These are phyloP conservation scores for Ivindomyrus marchei DNA, from an alignment of 2,113 vertebrate species.

Conservation along the genomic window DNA sequence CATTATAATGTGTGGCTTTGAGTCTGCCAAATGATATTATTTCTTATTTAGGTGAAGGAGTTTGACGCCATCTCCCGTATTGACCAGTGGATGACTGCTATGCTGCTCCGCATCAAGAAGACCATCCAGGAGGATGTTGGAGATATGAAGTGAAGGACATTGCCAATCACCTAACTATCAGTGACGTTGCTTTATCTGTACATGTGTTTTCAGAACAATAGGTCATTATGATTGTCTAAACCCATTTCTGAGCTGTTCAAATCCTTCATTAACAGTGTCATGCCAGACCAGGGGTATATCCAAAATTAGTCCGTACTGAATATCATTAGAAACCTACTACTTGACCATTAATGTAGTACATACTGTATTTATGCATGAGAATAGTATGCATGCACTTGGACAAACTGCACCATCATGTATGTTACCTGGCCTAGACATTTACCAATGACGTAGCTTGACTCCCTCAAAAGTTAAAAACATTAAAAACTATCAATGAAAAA, in stretches of 20 bases:
- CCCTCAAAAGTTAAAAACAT: not conserved
- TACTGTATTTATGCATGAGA: not conserved
- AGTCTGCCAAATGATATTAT: not conserved
- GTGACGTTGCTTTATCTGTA: not conserved
- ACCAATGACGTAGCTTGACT: not conserved
- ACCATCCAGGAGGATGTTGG: slow-evolving; percentile 85
- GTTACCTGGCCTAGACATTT: not conserved
- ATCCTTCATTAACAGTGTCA: not conserved
- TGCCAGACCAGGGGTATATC: not conserved
- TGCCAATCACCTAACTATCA: not conserved
- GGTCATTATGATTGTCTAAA: not conserved
- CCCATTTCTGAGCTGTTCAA: not conserved
- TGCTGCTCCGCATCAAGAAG: slow-evolving; percentile 93
- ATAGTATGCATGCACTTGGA: not conserved
- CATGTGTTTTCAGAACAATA: not conserved
- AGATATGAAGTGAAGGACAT: slow-evolving; percentile 74
- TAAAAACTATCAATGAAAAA: not conserved
- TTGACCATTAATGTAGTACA: not conserved
- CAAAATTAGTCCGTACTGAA: not conserved
- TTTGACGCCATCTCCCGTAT: slow-evolving; percentile 89
- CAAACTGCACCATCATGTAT: not conserved
- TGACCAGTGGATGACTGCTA: slow-evolving; percentile 93
- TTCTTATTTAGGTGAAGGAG: slow-evolving; percentile 75
- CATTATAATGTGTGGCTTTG: not conserved
- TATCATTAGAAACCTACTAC: not conserved